Evolutionary conservation across 2,888 invertebrate species (phyloP), one percentile per base, ranked within the genome.

Genomic region (Drosophila pseudotalamancana): DNA sequence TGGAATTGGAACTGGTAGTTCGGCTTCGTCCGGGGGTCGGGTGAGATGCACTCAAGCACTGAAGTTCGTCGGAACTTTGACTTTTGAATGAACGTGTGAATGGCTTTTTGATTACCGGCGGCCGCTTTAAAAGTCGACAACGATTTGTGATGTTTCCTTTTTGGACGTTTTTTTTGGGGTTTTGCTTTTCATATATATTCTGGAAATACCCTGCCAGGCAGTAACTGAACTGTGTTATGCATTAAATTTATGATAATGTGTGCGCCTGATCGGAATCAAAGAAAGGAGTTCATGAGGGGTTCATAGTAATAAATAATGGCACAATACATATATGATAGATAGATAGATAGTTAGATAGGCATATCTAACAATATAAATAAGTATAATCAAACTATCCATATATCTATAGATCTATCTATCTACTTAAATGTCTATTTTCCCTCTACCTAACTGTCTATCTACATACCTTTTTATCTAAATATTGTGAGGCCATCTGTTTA

Each of bases 101-200:
- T 80, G 71, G 85, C 45, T 71, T 87, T 80, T 87, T 84, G 71
- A 80, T 80, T 80, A 75, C 82, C 59, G 59, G 62, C 87, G 65
- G 84, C 61, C 34, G 40, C 31, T 57, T 72, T 48, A 42, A 64
- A 55, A 55, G 51, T 51, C 42, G 32, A 34, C 35, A 61, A 21
- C 43, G 74, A 49, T 62, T 69, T 74, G 48, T 69, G 70, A 27
- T 11, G 39, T 51, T 55, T 54, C 18, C 31, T 32, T 62, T 53
- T 43, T 49, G 16, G n/a, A n/a, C n/a, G 35, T 14, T 23, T 37
- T 48, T 45, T 49, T 29, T 21, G 46, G 21, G 32, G 46, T 34
- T 66, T 53, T 51, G 2, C 27, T 11, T 32, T 40, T 19, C 23
- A 11, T 46, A 16, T 8, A 14, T n/a, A 11, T 14, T 14, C 31